Evolutionary conservation across 2,113 vertebrate species (phyloP), one percentile per base, ranked within the genome.

Genomic region (Peromyscus polionotus): DNA sequence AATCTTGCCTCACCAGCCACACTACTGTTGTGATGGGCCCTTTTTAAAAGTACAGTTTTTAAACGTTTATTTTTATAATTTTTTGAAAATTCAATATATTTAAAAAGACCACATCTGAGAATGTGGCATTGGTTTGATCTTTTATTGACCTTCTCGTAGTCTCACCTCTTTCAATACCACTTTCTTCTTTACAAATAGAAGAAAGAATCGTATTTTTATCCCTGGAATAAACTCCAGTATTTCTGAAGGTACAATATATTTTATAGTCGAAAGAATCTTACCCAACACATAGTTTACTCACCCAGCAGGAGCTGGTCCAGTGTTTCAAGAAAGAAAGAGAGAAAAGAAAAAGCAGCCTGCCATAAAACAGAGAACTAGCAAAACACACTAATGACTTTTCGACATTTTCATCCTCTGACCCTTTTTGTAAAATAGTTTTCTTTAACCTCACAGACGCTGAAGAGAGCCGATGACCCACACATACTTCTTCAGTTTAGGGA

Each of bases 161-260:
- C 91, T 83, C 88, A 45, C 33, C 61, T 72, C 86, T 90, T 94
- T 87, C 76, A 72, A 90, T 51, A 94, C 33, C 36, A 86, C 73
- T 42, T 45, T 73, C 28, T 83, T 92, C 72, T 65, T 88, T 96
- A 92, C n/a, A 96, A 97, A 88, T 81, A 68, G 77, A 94, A 94
- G 68, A n/a, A 90, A 75, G 87, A 54, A 16, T 81, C 16, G 51
- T 91, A 92, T 93, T 96, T 98, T 86, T 73, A 94, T 65, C 80
- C 88, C 13, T 89, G 80, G 84, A 94, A 81, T 65, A 19, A 93
- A 95, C 95, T 45, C 45, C 94, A 91, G 9, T 59, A 96, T 87
- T 93, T 97, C 84, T 95, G 67, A 96, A 95, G 45, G 59, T 88
- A 45, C 61, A 95, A 94, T 93, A 84, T 70, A 92, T 92, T 96